phyloP scores from a whole-genome alignment of 2,888 invertebrate species.

The Eulithis prunata region DNA sequence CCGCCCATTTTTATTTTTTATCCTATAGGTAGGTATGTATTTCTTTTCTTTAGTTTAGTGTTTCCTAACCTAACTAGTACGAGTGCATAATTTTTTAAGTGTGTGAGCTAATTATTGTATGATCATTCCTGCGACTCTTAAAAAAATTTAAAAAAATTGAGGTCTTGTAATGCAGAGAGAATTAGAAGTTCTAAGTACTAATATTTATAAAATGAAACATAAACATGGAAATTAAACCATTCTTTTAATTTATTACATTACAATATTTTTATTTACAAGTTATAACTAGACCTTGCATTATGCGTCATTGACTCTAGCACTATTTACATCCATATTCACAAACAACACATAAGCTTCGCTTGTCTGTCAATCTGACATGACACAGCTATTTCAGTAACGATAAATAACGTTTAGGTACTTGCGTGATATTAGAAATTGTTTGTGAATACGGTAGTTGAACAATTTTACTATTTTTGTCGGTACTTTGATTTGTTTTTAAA shows the following conservation, averaged over 20 bases:
- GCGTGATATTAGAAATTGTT: neutral
- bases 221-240: slow-evolving; percentile 63
- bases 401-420: too few relatives aligned
- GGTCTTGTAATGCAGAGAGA: too few relatives aligned
- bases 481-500: slow-evolving; percentile 10
- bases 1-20: too few relatives aligned
- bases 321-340: slow-evolving; percentile 15
- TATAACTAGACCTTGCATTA: slow-evolving; percentile 53
- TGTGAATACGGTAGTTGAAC: slow-evolving; percentile 17
- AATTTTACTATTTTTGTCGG: neutral
- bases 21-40: too few relatives aligned
- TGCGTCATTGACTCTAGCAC: slow-evolving; percentile 41
- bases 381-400: too few relatives aligned
- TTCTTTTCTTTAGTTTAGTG: too few relatives aligned
- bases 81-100: too few relatives aligned
- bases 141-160: neutral
- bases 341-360: slow-evolving; percentile 4
- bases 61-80: too few relatives aligned
- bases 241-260: slow-evolving; percentile 73
- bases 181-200: too few relatives aligned
- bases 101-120: too few relatives aligned
- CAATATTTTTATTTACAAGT: slow-evolving; percentile 75
- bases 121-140: neutral
- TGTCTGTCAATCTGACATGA: too few relatives aligned
- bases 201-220: slow-evolving; percentile 41